Conservation (phyloP, 2,888 invertebrate species). For the Antheraea yamamai region DNA sequence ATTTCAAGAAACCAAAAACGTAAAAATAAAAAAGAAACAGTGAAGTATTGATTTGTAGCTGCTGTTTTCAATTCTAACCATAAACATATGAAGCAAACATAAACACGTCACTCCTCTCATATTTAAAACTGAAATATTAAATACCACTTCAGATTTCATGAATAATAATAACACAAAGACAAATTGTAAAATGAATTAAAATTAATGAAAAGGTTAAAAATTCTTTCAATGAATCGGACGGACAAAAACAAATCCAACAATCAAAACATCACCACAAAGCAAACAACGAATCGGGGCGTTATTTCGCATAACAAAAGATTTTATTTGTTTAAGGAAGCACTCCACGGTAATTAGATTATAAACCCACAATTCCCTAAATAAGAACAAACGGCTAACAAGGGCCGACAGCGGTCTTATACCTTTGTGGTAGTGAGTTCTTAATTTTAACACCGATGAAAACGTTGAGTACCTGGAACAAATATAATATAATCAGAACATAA, state of each 20-base stretch:
- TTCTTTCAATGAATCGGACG: background rate
- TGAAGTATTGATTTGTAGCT: too few relatives aligned
- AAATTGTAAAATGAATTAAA: background rate
- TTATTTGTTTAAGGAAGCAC: conserved; percentile 66
- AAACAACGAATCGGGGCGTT: conserved; percentile 44
- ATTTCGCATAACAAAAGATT: conserved; percentile 58
- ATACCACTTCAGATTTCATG: background rate
- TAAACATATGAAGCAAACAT: too few relatives aligned
- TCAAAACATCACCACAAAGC: conserved; percentile 26
- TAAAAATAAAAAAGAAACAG: too few relatives aligned
- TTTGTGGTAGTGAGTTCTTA: conserved; percentile 14
- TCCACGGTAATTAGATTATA: conserved; percentile 62
- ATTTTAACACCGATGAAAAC: conserved; percentile 6
- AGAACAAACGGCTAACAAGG: conserved; percentile 41
- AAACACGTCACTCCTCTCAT: too few relatives aligned
- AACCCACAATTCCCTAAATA: conserved; percentile 40
- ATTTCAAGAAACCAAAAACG: too few relatives aligned
- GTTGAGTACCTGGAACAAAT: conserved; percentile 7
- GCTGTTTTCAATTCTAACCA: too few relatives aligned
- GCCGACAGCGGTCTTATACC: conserved; percentile 28
- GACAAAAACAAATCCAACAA: conserved; percentile 22
- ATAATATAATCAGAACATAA: background rate
- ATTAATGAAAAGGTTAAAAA: background rate
- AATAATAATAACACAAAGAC: background rate
- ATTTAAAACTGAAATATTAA: too few relatives aligned